Evolutionary conservation across 2,888 invertebrate species (phyloP), one percentile per base, ranked within the genome.

Genomic region (Noctua comes): DNA sequence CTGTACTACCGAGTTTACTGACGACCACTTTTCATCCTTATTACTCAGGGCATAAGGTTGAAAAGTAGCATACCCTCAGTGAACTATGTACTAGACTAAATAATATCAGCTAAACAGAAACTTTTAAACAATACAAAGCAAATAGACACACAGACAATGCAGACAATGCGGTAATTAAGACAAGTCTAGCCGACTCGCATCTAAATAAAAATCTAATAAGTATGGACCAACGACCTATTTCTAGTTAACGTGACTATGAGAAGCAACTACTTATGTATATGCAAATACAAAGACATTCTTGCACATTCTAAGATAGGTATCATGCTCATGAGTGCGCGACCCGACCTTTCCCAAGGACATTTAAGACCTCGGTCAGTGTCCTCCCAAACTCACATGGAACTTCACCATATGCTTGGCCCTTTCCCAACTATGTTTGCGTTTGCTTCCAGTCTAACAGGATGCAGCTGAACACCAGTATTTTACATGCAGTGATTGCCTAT

Each of bases 151-250:
- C 51, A n/a, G 51, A 54, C 59, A 74, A 48, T 6, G 43, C 40
- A 75, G 62, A 80, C 85, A 83, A 81, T 72, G 80, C 31, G 36
- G 76, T 57, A 75, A 85, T 80, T 81, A 76, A 81, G 46, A 64
- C 24, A 48, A 70, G 27, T 80, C 70, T 70, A 81, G 64, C 51
- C n/a, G 18, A 81, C 68, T 54, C 24, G 75, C 59, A 81, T 83
- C 68, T 81, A 76, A 83, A 83, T 83, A 85, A 81, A 73, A 83
- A 81, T 81, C 76, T 76, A 59, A 74, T 80, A 68, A 79, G 64
- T 8, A 73, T 46, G 62, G 13, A 83, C 43, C 31, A 46, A 72
- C 76, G 40, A 71, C 68, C 68, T 83, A 80, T 51, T 81, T 84
- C n/a, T 68, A 64, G 79, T 68, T 51, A 62, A 16, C 81, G 84